Evolutionary conservation across 1,140 invertebrate species (phyloP), one percentile per base, ranked within the genome.

Genomic region (Subanguina moxae): DNA sequence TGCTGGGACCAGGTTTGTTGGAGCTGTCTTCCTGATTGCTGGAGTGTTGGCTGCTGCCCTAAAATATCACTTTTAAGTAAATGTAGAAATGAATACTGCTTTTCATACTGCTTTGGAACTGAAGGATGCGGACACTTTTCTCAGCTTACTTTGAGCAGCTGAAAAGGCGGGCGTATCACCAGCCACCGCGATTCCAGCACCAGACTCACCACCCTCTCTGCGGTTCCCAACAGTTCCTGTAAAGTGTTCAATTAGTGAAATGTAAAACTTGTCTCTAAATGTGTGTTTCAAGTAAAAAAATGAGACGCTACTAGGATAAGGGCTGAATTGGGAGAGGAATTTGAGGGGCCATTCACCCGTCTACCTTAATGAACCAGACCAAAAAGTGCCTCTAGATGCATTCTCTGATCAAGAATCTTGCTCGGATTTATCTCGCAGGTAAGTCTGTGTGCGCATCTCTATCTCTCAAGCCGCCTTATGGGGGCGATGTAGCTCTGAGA

Each of bases 1-100:
- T 61, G n/a, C 58, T 61, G 13, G 58, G 13, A 43, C 58, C 38
- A 32, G 58, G 28, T 25, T 28, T 21, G 19, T 61, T 30, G 19
- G 19, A 3, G 28, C 3, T 43, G 3, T 61, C 58, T 21, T 25
- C 38, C 3, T 28, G 19, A 8, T 30, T 61, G n/a, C 58, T 43
- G 58, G n/a, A 19, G 27, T 61, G 58, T 3, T 21, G 19, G 27
- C 19, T 28, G 58, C 8, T 52, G 48, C 58, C 58, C 58, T 61
- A 61, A 32, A 61, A 3, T 25, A 61, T 21, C 27, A 7, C 15
- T 52, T 61, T 61, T 3, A 8, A 61, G 27, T 32, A 61, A 61
- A 61, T 61, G 3, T 8, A 61, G 13, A 21, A 3, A 52, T 25
- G 3, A 52, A 52, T 15, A 52, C 23, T 3, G 1, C 8, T 3